phyloP scores from a whole-genome alignment of 2,113 vertebrate genomes.

The Edolisoma coerulescens region DNA sequence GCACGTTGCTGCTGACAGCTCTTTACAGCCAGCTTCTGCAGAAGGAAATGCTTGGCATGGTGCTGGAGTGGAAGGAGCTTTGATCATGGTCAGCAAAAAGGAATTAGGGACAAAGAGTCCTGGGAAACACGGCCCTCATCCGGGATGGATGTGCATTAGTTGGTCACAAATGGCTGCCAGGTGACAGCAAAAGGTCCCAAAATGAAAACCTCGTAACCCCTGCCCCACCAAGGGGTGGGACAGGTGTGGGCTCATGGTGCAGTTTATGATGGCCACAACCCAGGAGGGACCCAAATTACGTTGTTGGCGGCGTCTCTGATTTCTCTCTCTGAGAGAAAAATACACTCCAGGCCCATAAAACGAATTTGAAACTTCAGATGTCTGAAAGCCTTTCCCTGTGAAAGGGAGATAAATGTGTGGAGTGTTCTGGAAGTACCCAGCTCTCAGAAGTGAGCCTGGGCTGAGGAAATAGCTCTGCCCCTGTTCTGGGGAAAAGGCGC shows the following conservation, averaged over 20 bases:
- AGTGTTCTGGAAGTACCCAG: not conserved
- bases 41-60: not conserved
- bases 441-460: not conserved
- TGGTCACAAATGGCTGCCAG: not conserved
- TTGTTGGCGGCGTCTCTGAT: not conserved
- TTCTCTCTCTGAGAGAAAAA: conserved; percentile 21
- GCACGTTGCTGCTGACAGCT: not conserved
- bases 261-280: not conserved
- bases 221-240: not conserved
- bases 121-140: not conserved
- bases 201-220: not conserved
- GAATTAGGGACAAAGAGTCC: not conserved
- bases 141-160: not conserved
- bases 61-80: not conserved
- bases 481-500: not conserved
- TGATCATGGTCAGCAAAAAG: not conserved
- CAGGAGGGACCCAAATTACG: not conserved
- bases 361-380: not conserved
- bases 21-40: not conserved
- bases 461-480: not conserved
- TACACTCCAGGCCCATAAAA: not conserved
- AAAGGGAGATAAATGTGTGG: conserved; percentile 2
- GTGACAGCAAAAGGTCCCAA: not conserved
- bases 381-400: not conserved
- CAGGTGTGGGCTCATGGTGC: not conserved